Evolutionary conservation across 2,113 vertebrate species (phyloP), one percentile per base, ranked within the genome.

Genomic region (Herpailurus yagouaroundi): DNA sequence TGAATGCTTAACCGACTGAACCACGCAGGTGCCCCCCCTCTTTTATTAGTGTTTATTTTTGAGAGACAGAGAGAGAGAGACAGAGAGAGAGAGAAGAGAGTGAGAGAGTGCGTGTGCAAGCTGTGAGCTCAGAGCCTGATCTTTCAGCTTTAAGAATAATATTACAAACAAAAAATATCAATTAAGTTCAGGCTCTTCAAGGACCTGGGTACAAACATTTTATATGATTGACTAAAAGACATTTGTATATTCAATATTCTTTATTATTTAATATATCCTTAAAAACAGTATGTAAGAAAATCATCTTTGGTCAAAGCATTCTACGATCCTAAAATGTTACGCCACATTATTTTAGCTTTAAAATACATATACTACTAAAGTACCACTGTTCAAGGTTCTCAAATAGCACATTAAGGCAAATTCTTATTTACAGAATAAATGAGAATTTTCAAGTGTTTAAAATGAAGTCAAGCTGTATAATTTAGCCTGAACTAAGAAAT

Each of bases 371-470:
- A 45, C 25, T 66, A 41, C 18, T 66, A 23, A 79, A 74, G 33
- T 41, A 41, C 33, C 15, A 60, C n/a, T 93, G 48, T 73, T 87
- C 25, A 63, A 57, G 19, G 33, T 31, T 86, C 27, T 97, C 83
- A 92, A 73, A 57, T 19, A 64, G 77, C 15, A 89, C 19, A 91
- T 68, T 64, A 84, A 79, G 18, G 57, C 25, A 50, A 50, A 36
- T 71, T 48, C 14, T 68, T 23, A 94, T 74, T 41, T 77, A 52
- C 1, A 69, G 13, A 85, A 27, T 7, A 23, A 21, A n/a, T 74
- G 5, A 80, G 33, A 60, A 74, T 66, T 57, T 90, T 93, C 69
- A 93, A 91, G n/a, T 83, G 36, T 29, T 97, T 87, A 86, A 93
- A 87, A 74, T 69, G 23, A n/a, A 95, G 50, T 45, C 45, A 93